Evolutionary conservation across 2,888 invertebrate genomes (phyloP).

Genomic region (Hesperia comma): DNA sequence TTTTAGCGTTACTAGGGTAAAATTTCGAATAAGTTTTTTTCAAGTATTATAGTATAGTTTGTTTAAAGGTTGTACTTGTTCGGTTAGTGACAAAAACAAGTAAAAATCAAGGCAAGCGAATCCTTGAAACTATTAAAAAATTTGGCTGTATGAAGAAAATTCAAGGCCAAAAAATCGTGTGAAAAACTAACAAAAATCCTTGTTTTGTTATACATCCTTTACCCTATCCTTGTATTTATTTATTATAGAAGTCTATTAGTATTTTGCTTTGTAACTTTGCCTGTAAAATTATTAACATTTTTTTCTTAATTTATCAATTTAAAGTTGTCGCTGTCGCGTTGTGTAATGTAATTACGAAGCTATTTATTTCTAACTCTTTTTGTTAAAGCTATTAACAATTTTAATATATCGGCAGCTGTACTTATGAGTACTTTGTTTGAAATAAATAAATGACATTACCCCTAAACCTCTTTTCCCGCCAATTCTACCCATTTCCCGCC

Average conservation of each 20-base stretch:
- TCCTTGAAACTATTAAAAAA: conserved; percentile 43
- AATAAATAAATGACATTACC: conserved; percentile 79
- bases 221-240: conserved; percentile 74
- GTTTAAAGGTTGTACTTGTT: conserved; percentile 21
- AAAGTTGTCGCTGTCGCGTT: conserved; percentile 50
- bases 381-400: conserved; percentile 73
- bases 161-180: conserved; percentile 41
- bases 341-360: conserved; percentile 55
- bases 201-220: conserved; percentile 56
- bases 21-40: conserved; percentile 52
- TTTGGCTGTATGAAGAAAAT: conserved; percentile 45
- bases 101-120: conserved; percentile 17
- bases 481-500: conserved; percentile 49
- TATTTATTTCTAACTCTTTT: conserved; percentile 66
- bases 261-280: conserved; percentile 78
- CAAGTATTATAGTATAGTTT: conserved; percentile 69
- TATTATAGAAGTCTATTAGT: conserved; percentile 71
- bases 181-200: conserved; percentile 57
- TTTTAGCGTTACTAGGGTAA: conserved; percentile 68
- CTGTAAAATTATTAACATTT: conserved; percentile 56
- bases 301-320: conserved; percentile 47
- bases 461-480: conserved; percentile 41
- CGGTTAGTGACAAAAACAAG: conserved; percentile 9
- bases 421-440: conserved; percentile 78
- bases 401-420: conserved; percentile 77